Evolutionary conservation across 1,140 invertebrate species (phyloP), one percentile per base, ranked within the genome.

Genomic region (Myzus persicae): DNA sequence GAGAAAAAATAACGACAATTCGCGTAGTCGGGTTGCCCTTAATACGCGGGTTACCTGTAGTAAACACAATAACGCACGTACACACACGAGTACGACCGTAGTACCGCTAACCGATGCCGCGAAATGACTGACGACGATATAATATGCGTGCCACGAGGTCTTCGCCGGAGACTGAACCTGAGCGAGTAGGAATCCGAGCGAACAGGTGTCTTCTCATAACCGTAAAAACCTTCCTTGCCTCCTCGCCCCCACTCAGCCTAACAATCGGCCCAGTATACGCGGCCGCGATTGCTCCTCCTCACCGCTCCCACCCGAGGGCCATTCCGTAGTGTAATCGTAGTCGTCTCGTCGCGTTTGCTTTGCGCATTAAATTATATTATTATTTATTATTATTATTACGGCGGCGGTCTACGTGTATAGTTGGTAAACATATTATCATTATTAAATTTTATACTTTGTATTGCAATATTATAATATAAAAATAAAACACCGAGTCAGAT

Each of bases 151-250:
- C 91, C 76, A 93, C 91, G 91, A 82, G 91, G 91, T 84, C 36
- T 85, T 51, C 91, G 91, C 2, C 81, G 76, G n/a, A 26, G 81
- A 84, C 44, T 54, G 38, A 93, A 85, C 46, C 76, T 22, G 44
- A 36, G 44, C 44, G 88, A 26, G 88, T 36, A 44, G 88, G 44
- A 88, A 48, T 88, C 20, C 91, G 36, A 38, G 48, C 88, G 46
- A 54, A 93, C 91, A 93, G 91, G 91, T 93, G 91, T 85, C 91
- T 93, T 93, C 91, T 84, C 91, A 54, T 93, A 93, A 93, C 91
- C 91, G 91, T 93, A 93, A 93, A 93, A 93, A 76, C 91, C 67
- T 92, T 67, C 54, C 67, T 92, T 81, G 59, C 26, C 90, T 44
- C 26, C 67, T 76, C 38, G 1, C 67, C 67, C 1, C 59, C 42